Percentiles rank a stretch among this genome's conserved stretches.
Conservation (phyloP, 2,888 invertebrate species). For the Cyrtodaria siliqua region DNA sequence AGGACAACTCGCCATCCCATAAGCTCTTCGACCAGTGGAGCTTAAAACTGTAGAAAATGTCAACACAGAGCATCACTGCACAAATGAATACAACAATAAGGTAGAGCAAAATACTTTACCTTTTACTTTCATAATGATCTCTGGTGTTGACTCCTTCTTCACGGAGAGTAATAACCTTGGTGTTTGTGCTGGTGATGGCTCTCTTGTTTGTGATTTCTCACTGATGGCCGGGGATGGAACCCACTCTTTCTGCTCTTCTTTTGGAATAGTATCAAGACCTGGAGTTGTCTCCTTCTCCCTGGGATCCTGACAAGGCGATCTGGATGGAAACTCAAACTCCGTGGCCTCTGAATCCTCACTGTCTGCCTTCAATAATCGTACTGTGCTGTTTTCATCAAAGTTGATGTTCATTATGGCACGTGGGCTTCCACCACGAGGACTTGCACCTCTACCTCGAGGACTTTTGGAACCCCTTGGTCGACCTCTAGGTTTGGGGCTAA, state of each 20-base stretch:
- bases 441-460: conserved; percentile 54
- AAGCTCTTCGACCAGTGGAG: too few relatives aligned
- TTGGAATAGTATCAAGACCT: too few relatives aligned
- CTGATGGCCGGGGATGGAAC: too few relatives aligned
- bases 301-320: conserved; percentile 13
- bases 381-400: conserved; percentile 38
- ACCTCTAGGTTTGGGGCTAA: conserved; percentile 56
- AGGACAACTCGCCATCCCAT: too few relatives aligned
- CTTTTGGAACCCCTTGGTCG: conserved; percentile 58
- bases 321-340: conserved; percentile 46
- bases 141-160: conserved; percentile 8
- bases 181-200: not conserved
- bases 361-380: conserved; percentile 1
- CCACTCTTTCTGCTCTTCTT: too few relatives aligned
- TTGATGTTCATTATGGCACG: conserved; percentile 44
- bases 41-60: too few relatives aligned
- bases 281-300: too few relatives aligned
- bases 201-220: not conserved
- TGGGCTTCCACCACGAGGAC: conserved; percentile 52
- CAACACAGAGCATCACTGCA: too few relatives aligned
- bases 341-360: conserved; percentile 52
- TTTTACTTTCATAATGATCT: not conserved
- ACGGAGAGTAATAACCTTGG: not conserved
- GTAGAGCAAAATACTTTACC: too few relatives aligned
- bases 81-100: too few relatives aligned